A percentile compares a stretch with the other conserved stretches of the same genome.
Conservation (phyloP, 2,888 invertebrate species). For the Erpobdella octoculata region DNA sequence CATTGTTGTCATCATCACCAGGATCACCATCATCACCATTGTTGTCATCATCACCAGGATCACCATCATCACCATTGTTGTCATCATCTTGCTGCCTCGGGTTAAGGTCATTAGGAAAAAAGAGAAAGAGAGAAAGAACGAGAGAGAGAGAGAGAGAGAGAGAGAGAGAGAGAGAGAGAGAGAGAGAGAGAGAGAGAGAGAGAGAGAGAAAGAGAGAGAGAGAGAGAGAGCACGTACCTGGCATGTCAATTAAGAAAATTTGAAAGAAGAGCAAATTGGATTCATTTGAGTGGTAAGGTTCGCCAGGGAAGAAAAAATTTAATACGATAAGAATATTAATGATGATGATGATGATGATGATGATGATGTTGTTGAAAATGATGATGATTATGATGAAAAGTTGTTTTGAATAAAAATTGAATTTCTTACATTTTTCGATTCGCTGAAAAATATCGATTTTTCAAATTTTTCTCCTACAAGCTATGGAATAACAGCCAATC, state of each 20-base stretch:
- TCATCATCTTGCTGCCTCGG: neutral
- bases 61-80: neutral
- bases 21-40: conserved; percentile 7
- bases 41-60: neutral
- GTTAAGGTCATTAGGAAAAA: neutral
- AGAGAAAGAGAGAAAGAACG: neutral
- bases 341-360: too few species aligned
- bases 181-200: conserved; percentile 2
- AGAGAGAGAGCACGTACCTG: neutral
- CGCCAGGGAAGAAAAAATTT: too few species aligned
- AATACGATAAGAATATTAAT: too few species aligned
- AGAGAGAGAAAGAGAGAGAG: neutral
- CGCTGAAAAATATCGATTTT: too few species aligned
- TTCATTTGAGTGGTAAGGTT: too few species aligned
- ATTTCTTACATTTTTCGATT: too few species aligned
- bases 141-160: neutral
- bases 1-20: neutral
- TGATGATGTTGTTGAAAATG: too few species aligned
- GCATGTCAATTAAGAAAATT: neutral
- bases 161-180: conserved; percentile 2
- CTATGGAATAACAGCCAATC: too few species aligned
- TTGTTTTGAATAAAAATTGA: too few species aligned
- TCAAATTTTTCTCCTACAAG: too few species aligned
- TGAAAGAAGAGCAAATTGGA: neutral
- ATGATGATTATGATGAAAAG: too few species aligned